phyloP scores from a whole-genome alignment of 37 sponge, comb jelly and placozoan species.

The Halichondria panicea region DNA sequence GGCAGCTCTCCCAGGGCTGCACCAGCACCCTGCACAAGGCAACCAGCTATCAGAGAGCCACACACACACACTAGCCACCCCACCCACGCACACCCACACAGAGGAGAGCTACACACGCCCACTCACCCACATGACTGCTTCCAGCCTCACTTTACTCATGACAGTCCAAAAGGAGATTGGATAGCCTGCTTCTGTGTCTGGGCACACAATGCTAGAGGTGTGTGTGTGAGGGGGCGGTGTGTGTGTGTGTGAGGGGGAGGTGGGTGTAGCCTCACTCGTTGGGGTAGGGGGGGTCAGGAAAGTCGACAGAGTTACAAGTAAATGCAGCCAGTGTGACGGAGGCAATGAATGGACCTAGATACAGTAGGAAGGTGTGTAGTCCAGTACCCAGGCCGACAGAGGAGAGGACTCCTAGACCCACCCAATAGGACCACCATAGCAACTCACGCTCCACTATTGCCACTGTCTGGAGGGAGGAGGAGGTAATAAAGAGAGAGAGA shows the following conservation, averaged over 20 bases:
- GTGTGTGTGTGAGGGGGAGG: slow-evolving; percentile 13
- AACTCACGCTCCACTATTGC: slow-evolving; percentile 28
- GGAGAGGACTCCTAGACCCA: slow-evolving; percentile 94
- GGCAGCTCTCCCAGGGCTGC: slow-evolving; percentile 98
- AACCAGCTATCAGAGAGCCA: background rate
- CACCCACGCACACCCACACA: too few species aligned
- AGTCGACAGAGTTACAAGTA: slow-evolving; percentile 92
- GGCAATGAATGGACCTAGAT: slow-evolving; percentile 99
- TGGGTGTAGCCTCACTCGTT: slow-evolving; percentile 38
- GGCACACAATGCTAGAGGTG: slow-evolving; percentile 63
- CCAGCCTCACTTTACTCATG: slow-evolving; percentile 91
- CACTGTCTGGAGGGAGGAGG: slow-evolving; percentile 52
- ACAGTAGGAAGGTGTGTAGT: slow-evolving; percentile 96
- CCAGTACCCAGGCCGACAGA: slow-evolving; percentile 97
- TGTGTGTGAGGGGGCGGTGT: background rate
- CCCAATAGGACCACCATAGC: slow-evolving; percentile 92
- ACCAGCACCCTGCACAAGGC: slow-evolving; percentile 77
- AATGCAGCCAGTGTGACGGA: slow-evolving; percentile 98
- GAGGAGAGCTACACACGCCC: background rate
- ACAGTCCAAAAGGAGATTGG: slow-evolving; percentile 79
- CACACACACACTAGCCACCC: background rate
- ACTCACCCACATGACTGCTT: slow-evolving; percentile 93
- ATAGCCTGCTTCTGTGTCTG: slow-evolving; percentile 40
- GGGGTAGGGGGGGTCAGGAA: slow-evolving; percentile 97
- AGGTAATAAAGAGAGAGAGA: slow-evolving; percentile 1